A percentile compares a stretch with the other conserved stretches of the same genome.
phyloP scores from a whole-genome alignment of 2,113 vertebrate species.

The Eidolon helvum region DNA sequence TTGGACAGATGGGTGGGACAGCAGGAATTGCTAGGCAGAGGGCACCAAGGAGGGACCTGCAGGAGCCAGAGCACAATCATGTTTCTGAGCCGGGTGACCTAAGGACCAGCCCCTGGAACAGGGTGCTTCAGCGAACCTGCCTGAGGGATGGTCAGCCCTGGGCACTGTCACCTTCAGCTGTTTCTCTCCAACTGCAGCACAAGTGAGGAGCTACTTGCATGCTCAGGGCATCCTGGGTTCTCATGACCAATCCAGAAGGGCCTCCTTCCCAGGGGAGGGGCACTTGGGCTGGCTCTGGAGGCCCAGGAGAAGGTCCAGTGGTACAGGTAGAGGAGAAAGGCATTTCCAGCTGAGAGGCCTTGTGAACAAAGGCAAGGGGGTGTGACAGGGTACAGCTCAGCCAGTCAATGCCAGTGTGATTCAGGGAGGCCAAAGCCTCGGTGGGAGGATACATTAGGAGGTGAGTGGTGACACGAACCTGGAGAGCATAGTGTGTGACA shows the following conservation, averaged over 20 bases:
- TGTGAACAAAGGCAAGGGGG: neutral
- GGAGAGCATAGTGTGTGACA: too few relatives aligned
- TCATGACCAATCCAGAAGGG: neutral
- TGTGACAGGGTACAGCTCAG: neutral
- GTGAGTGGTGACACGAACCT: neutral
- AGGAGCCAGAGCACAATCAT: neutral
- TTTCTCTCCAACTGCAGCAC: neutral
- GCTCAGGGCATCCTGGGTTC: accelerated
- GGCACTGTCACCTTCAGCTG: neutral
- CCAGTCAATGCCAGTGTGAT: neutral
- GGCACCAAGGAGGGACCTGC: neutral
- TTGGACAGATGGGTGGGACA: neutral
- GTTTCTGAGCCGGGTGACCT: neutral
- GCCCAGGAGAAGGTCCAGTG: neutral
- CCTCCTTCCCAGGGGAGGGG: neutral
- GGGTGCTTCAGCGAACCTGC: neutral
- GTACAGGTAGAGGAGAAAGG: neutral
- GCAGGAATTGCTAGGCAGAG: neutral
- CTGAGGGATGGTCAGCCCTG: accelerated
- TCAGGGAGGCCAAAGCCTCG: neutral
- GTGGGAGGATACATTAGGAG: neutral
- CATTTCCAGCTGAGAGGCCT: accelerated
- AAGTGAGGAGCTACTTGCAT: accelerated
- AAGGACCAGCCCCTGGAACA: neutral
- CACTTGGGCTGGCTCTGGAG: neutral